Evolutionary conservation across 2,888 invertebrate genomes (phyloP), one percentile per base, ranked within the genome.

Genomic region (Podabrus alpinus): DNA sequence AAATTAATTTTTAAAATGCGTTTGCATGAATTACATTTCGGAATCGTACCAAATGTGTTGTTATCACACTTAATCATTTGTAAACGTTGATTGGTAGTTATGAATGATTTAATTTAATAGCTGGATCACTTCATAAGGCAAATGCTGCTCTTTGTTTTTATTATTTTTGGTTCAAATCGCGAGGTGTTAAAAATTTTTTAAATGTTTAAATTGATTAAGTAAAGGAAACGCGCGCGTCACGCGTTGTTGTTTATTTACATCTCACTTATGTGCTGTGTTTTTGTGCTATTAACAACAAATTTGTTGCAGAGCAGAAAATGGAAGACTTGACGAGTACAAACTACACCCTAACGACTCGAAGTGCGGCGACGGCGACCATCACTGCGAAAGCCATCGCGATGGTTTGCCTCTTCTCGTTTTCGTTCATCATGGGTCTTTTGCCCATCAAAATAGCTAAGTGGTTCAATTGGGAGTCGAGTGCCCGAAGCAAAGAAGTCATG

Each of bases 371-470:
- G 24, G 19, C 9, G 16, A 87, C 89, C 0, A 84, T 94, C 16
- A 81, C 91, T 29, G 95, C 95, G 15, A 97, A 97, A 87, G 90
- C 91, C 16, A 91, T 94, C 4, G 92, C 96, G 1, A 94, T 97
- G 93, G 88, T 90, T 61, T 92, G 94, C 21, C 90, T 97, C 15
- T 94, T 95, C 83, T 85, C 89, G 73, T 92, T 94, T 16, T 95
- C 96, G 61, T 91, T 94, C 83, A 84, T 92, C 15, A 92, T 95
- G 82, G 97, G 97, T 64, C 87, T 93, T 9, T 84, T 92, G 21
- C 96, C 97, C 0, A 89, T 95, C 79, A 87, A 93, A 81, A 86
- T 96, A 74, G 91, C 93, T 59, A 91, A 88, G 81, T 91, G 90
- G 85, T 90, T 94, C 80, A 89, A 91, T 45, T 92, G 92, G 92